Evolutionary conservation across 2,797 vertebrate genomes (phyloP).

Genomic region (Dromococcyx pavoninus): DNA sequence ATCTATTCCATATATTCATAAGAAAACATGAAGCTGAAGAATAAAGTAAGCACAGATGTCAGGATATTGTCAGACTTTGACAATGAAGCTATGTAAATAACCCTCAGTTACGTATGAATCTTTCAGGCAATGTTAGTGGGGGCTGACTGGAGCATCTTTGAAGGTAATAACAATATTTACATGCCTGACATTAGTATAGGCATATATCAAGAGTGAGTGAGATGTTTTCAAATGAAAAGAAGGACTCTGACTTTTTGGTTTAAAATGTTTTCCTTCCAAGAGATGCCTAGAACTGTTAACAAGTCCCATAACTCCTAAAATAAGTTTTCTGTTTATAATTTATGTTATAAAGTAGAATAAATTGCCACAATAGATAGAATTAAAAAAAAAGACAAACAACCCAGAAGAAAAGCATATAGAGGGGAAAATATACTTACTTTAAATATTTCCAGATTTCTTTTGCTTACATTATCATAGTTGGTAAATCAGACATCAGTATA

Average conservation of each 20-base stretch:
- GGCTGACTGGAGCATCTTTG: background rate
- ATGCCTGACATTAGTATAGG: background rate
- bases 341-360: background rate
- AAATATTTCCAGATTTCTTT: background rate
- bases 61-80: background rate
- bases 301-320: background rate
- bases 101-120: background rate
- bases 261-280: background rate
- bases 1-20: background rate
- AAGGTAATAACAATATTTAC: background rate
- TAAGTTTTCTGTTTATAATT: background rate
- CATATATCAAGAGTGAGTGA: background rate
- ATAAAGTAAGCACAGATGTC: background rate
- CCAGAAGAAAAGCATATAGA: background rate
- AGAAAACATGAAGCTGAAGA: background rate
- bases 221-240: background rate
- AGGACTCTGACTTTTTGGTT: background rate
- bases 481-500: background rate
- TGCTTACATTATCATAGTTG: background rate
- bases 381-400: background rate
- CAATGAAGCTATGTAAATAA: background rate
- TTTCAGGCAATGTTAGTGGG: background rate
- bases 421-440: background rate
- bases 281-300: background rate
- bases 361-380: background rate